Evolutionary conservation across 1,140 invertebrate genomes (phyloP).

Genomic region (Cataglyphis hispanica): DNA sequence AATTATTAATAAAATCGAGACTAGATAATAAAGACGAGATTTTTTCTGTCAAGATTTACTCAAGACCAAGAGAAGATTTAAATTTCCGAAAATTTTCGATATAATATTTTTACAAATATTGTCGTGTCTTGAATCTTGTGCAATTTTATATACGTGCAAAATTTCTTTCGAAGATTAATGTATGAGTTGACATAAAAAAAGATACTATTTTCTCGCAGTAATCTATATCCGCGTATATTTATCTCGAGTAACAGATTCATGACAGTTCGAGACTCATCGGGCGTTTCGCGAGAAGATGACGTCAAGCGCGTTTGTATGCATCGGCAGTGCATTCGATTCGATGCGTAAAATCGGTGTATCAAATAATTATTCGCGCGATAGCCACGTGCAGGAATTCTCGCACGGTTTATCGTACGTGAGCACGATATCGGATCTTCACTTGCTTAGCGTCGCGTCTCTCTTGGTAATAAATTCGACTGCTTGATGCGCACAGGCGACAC

Average conservation of each 20-base stretch:
- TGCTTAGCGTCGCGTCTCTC: constrained; percentile 33
- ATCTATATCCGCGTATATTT: not conserved
- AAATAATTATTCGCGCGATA: constrained; percentile 20
- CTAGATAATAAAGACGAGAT: too few relatives aligned
- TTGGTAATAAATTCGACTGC: constrained; percentile 37
- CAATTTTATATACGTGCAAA: too few relatives aligned
- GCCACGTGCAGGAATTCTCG: constrained; percentile 10
- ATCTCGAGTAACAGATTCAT: not conserved
- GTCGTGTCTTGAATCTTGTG: too few relatives aligned
- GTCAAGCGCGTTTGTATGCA: not conserved
- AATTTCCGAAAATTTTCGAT: too few relatives aligned
- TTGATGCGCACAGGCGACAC: constrained; percentile 21
- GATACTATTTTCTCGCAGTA: not conserved
- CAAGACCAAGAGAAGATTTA: too few relatives aligned
- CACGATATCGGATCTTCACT: constrained; percentile 33
- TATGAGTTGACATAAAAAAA: not conserved
- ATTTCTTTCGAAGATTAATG: not conserved
- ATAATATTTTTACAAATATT: too few relatives aligned
- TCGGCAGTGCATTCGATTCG: constrained; percentile 1
- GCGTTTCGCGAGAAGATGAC: constrained; percentile 4
- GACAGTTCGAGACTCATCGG: not conserved
- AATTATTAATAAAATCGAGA: too few relatives aligned
- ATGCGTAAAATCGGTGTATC: not conserved
- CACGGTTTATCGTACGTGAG: constrained; percentile 29
- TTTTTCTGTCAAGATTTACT: too few relatives aligned